These are phyloP conservation scores for Plotosus lineatus DNA, from an alignment of 2,113 vertebrate genomes.

Conservation along the genomic window DNA sequence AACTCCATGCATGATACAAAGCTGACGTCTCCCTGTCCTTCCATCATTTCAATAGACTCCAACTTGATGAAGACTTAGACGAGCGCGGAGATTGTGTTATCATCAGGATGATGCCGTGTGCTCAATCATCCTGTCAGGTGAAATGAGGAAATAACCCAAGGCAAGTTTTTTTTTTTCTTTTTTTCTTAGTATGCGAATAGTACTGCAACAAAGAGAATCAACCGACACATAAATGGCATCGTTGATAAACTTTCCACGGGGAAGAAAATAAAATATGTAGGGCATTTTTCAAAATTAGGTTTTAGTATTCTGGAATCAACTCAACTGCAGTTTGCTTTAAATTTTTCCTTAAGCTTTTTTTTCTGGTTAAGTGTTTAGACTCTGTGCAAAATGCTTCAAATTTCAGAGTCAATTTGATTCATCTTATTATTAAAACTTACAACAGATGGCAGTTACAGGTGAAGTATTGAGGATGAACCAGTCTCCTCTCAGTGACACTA, in stretches of 20 bases:
- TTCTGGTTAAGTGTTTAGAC: background rate
- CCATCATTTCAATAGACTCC: background rate
- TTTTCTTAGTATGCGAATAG: background rate
- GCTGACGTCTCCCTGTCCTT: background rate
- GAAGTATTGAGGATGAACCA: too few relatives aligned
- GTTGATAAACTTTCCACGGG: background rate
- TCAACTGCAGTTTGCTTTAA: background rate
- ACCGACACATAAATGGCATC: background rate
- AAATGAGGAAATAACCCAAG: slow-evolving; percentile 12
- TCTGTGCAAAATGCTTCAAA: background rate
- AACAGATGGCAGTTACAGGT: background rate
- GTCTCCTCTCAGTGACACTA: background rate
- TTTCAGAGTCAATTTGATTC: background rate
- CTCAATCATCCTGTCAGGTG: slow-evolving; percentile 28
- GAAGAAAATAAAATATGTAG: background rate
- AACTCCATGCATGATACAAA: background rate
- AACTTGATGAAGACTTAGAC: slow-evolving; percentile 16
- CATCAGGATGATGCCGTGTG: background rate
- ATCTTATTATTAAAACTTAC: background rate
- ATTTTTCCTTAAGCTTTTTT: background rate
- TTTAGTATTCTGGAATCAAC: background rate
- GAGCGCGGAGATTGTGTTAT: slow-evolving; percentile 7
- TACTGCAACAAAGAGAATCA: background rate
- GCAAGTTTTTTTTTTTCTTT: slow-evolving; percentile 9
- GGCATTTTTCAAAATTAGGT: background rate